Conservation (phyloP, 2,113 vertebrate species). For the Cricetomys ansorgei region DNA sequence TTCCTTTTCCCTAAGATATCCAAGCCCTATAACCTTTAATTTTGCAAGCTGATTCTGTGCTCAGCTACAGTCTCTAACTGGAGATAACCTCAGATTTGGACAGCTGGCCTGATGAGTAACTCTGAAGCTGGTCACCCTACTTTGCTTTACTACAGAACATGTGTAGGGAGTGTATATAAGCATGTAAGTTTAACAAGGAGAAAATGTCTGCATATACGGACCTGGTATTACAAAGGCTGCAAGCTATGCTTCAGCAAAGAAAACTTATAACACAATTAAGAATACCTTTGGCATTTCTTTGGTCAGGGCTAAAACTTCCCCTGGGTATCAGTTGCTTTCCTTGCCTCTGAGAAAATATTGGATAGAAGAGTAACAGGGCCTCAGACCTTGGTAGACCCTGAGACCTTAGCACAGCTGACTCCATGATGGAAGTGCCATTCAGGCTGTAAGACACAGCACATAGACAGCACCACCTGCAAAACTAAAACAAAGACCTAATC, state of each 20-base stretch:
- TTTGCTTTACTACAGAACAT: slow-evolving; percentile 35
- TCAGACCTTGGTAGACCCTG: too few relatives aligned
- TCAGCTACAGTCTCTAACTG: slow-evolving; percentile 53
- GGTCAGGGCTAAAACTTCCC: neutral
- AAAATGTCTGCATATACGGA: neutral
- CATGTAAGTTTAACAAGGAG: neutral
- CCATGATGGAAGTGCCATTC: too few relatives aligned
- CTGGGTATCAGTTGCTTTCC: neutral
- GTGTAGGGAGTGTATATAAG: neutral
- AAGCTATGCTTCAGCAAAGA: neutral
- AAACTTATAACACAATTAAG: neutral
- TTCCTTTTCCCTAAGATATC: slow-evolving; percentile 36
- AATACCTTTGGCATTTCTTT: neutral
- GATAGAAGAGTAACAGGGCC: too few relatives aligned
- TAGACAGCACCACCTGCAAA: too few relatives aligned
- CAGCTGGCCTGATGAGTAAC: neutral
- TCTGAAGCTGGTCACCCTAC: slow-evolving; percentile 37
- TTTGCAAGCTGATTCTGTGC: slow-evolving; percentile 50
- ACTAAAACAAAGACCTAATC: too few relatives aligned
- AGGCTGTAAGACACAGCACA: too few relatives aligned
- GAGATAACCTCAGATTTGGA: slow-evolving; percentile 40
- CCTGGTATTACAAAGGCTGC: neutral
- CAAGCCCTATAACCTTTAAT: slow-evolving; percentile 60
- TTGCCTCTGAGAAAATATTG: neutral
- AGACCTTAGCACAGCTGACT: too few relatives aligned